Evolutionary conservation across 2,797 vertebrate genomes (phyloP).

Genomic region (Leptodactylus fallax): DNA sequence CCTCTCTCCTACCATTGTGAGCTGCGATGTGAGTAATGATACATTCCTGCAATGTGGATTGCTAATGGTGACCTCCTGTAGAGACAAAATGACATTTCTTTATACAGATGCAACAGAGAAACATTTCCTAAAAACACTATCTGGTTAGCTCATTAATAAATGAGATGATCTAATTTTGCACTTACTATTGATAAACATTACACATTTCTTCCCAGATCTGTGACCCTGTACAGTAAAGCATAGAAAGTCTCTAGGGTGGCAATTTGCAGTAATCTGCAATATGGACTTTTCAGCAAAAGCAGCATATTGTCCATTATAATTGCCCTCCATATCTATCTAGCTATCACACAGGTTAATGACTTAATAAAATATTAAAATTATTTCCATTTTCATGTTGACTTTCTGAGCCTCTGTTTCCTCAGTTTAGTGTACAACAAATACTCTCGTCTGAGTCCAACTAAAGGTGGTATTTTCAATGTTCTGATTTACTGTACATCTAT

Average conservation of each 20-base stretch:
- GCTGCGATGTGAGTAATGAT: neutral
- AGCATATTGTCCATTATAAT: constrained; percentile 52
- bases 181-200: constrained; percentile 52
- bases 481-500: too few species aligned
- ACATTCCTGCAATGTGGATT: neutral
- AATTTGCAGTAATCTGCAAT: constrained; percentile 33
- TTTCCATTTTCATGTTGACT: constrained; percentile 48
- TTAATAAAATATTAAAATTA: constrained; percentile 59
- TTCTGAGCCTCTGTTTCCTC: constrained; percentile 34
- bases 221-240: constrained; percentile 24
- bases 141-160: constrained; percentile 38
- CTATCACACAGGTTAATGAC: constrained; percentile 55
- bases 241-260: constrained; percentile 25
- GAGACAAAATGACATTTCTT: neutral
- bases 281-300: constrained; percentile 38
- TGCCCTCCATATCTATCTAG: constrained; percentile 34
- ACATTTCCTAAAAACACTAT: constrained; percentile 16
- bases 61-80: neutral
- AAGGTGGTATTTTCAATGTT: constrained; percentile 35
- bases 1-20: neutral
- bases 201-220: constrained; percentile 10
- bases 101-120: neutral
- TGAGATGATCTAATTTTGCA: constrained; percentile 24
- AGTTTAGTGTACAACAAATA: constrained; percentile 24
- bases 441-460: neutral